Percentiles rank a stretch among this genome's conserved stretches.
Conservation (phyloP, 2,888 invertebrate species). For the Lumbricus terrestris region DNA sequence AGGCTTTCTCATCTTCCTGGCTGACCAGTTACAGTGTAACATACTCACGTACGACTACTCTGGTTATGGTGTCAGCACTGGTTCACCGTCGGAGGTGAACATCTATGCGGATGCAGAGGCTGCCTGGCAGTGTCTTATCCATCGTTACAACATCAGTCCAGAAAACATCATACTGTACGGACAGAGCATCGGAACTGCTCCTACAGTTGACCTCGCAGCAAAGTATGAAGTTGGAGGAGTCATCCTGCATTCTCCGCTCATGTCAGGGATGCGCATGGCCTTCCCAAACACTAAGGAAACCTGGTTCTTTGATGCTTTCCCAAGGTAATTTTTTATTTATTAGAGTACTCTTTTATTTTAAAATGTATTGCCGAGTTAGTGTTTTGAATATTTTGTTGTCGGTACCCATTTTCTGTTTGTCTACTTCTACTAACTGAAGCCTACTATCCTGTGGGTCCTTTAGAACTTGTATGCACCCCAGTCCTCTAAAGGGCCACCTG, state of each 20-base stretch:
- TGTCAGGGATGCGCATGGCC: conserved; percentile 96
- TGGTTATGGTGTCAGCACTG: conserved; percentile 28
- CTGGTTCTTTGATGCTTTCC: conserved; percentile 98
- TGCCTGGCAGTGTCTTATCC: conserved; percentile 19
- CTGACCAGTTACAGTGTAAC: conserved; percentile 28
- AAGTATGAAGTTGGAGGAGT: conserved; percentile 82
- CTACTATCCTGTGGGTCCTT: too few relatives aligned
- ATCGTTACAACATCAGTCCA: conserved; percentile 22
- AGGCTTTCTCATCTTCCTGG: conserved; percentile 28
- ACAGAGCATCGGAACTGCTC: conserved; percentile 97
- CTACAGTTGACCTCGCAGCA: conserved; percentile 92
- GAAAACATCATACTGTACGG: conserved; percentile 68
- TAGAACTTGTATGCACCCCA: too few relatives aligned
- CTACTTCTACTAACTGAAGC: too few relatives aligned
- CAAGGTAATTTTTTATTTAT: conserved; percentile 71
- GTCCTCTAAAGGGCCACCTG: too few relatives aligned
- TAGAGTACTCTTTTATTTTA: not conserved
- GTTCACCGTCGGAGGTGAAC: conserved; percentile 25
- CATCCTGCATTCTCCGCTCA: conserved; percentile 92
- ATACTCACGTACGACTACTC: conserved; percentile 30
- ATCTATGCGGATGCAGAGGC: conserved; percentile 29
- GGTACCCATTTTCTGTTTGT: too few relatives aligned
- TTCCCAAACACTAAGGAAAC: conserved; percentile 94
- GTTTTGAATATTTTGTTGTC: not conserved
- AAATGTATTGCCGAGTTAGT: not conserved